phyloP scores from a whole-genome alignment of 2,113 vertebrate genomes.

The Fukomys damarensis region DNA sequence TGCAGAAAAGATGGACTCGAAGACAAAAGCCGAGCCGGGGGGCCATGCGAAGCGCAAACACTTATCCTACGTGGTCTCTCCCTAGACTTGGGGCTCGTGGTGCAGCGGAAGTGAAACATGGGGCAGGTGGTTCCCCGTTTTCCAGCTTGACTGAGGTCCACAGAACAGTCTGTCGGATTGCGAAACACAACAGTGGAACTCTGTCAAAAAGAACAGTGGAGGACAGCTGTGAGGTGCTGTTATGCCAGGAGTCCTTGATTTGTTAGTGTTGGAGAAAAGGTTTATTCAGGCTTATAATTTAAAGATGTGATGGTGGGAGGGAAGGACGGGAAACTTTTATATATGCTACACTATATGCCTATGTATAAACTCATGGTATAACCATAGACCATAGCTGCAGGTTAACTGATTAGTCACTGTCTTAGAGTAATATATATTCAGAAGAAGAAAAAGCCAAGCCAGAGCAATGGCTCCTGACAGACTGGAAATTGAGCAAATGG shows the following conservation, averaged over 20 bases:
- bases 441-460: conserved; percentile 34
- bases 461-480: conserved; percentile 41
- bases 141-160: background rate
- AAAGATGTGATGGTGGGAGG: conserved; percentile 54
- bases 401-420: conserved; percentile 79
- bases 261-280: conserved; percentile 49
- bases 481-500: conserved; percentile 61
- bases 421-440: conserved; percentile 76
- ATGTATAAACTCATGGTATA: conserved; percentile 47
- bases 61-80: conserved; percentile 86
- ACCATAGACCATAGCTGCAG: conserved; percentile 70
- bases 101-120: conserved; percentile 67
- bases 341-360: background rate
- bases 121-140: conserved; percentile 81
- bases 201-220: conserved; percentile 69
- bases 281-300: conserved; percentile 22
- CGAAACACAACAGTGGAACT: conserved; percentile 52
- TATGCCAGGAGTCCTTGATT: conserved; percentile 53
- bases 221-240: conserved; percentile 70
- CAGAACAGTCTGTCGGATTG: conserved; percentile 51
- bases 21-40: conserved; percentile 78
- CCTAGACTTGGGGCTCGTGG: conserved; percentile 48
- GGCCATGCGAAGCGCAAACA: conserved; percentile 85
- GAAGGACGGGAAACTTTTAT: background rate
- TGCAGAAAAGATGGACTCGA: conserved; percentile 82